A percentile compares a stretch with the other conserved stretches of the same genome.
phyloP scores from a whole-genome alignment of 2,797 vertebrate genomes.

The Clamator glandarius region DNA sequence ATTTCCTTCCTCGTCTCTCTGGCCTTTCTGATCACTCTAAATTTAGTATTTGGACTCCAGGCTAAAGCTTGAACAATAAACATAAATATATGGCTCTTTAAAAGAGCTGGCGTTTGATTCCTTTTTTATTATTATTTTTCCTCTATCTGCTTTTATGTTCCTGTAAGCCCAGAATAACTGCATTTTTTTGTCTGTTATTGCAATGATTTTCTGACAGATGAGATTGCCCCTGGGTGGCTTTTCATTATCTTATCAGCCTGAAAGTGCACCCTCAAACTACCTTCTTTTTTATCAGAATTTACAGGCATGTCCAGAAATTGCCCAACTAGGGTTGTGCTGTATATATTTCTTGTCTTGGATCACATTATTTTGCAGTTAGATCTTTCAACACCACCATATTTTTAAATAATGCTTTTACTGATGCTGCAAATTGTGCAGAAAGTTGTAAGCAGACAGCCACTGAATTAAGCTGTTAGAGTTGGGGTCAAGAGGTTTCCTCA shows the following conservation, averaged over 20 bases:
- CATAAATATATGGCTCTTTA: background rate
- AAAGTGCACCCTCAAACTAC: background rate
- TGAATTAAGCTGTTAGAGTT: background rate
- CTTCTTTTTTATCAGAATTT: background rate
- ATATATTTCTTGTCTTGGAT: background rate
- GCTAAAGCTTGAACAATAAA: background rate
- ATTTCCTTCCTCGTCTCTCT: background rate
- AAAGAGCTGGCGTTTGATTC: background rate
- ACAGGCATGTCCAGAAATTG: background rate
- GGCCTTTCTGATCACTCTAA: background rate
- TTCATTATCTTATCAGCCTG: background rate
- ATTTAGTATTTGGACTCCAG: background rate
- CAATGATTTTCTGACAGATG: background rate
- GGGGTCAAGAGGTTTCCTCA: background rate
- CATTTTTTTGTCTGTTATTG: background rate
- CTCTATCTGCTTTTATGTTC: background rate
- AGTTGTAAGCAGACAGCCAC: background rate
- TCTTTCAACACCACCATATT: background rate
- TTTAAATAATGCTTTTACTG: conserved; percentile 9
- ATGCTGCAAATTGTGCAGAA: background rate
- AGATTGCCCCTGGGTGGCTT: background rate
- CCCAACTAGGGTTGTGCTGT: background rate
- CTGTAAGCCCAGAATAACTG: background rate
- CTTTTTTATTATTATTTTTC: background rate
- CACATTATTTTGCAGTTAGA: background rate